phyloP scores from a whole-genome alignment of 2,888 invertebrate genomes.

The Buathra laborator region DNA sequence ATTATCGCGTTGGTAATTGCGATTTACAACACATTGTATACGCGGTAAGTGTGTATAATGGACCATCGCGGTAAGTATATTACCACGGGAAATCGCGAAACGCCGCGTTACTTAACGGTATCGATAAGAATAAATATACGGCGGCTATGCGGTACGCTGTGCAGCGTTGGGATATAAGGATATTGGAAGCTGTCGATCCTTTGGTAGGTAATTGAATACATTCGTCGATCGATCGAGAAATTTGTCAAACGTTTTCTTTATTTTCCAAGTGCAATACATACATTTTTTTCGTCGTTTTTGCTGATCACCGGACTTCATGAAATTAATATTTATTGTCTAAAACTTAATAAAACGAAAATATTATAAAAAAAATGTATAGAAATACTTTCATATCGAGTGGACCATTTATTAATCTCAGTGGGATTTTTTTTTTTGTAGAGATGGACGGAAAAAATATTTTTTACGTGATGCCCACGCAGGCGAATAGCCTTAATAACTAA shows the following conservation, averaged over 20 bases:
- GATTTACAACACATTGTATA: conserved; percentile 65
- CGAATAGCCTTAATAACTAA: no score
- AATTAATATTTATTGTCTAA: not conserved
- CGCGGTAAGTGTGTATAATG: conserved; percentile 62
- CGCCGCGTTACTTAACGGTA: conserved; percentile 24
- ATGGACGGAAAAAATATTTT: no score
- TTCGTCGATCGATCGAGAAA: not conserved
- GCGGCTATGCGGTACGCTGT: conserved; percentile 2
- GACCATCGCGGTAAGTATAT: conserved; percentile 53
- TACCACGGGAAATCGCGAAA: conserved; percentile 24
- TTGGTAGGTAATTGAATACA: conserved; percentile 17
- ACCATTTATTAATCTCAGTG: not conserved
- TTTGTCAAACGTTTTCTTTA: conserved; percentile 16
- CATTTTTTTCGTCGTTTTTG: not conserved
- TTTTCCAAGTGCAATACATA: not conserved
- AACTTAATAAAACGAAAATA: not conserved
- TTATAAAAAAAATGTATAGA: not conserved
- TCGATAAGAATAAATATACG: conserved; percentile 32
- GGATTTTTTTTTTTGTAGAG: not conserved
- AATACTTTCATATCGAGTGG: not conserved
- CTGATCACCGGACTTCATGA: not conserved
- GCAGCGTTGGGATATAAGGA: not conserved
- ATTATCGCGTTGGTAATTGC: conserved; percentile 67
- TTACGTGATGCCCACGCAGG: no score
- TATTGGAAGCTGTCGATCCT: not conserved